phyloP scores from a whole-genome alignment of 2,888 invertebrate species.

The Oscheius sp. region DNA sequence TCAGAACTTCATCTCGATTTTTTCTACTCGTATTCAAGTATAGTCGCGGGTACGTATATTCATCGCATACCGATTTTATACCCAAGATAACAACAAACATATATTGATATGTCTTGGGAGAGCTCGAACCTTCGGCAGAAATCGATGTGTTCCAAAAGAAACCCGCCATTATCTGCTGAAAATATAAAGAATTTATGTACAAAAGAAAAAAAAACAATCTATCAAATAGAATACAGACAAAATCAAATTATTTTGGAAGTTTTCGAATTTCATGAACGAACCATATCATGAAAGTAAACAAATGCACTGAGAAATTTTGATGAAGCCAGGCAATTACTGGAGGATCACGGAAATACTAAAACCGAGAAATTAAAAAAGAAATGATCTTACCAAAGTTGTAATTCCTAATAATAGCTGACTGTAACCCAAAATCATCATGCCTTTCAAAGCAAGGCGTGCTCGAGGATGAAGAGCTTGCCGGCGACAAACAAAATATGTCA shows the following conservation, averaged over 20 bases:
- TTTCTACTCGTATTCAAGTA: too few relatives aligned
- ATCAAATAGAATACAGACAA: too few relatives aligned
- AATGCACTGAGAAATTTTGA: slow-evolving; percentile 7
- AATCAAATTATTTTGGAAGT: background rate
- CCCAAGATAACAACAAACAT: too few relatives aligned
- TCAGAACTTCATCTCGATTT: too few relatives aligned
- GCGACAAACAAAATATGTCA: background rate
- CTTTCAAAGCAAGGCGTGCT: background rate
- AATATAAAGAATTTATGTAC: too few relatives aligned
- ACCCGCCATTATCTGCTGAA: too few relatives aligned
- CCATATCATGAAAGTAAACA: slow-evolving; percentile 3
- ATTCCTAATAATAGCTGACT: background rate
- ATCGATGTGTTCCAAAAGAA: too few relatives aligned
- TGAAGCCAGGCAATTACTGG: slow-evolving; percentile 7
- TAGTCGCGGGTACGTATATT: too few relatives aligned
- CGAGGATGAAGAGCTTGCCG: background rate
- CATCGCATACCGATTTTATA: too few relatives aligned
- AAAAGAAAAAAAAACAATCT: too few relatives aligned
- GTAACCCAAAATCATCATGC: background rate
- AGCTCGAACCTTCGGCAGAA: too few relatives aligned
- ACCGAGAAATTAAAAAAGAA: background rate
- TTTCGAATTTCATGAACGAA: background rate
- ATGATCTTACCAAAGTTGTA: background rate
- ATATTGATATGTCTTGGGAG: too few relatives aligned
- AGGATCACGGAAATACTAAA: slow-evolving; percentile 8